These are phyloP conservation scores for Scaptodrosophila lebanonensis DNA, from an alignment of 1,140 invertebrate species.

Conservation along the genomic window DNA sequence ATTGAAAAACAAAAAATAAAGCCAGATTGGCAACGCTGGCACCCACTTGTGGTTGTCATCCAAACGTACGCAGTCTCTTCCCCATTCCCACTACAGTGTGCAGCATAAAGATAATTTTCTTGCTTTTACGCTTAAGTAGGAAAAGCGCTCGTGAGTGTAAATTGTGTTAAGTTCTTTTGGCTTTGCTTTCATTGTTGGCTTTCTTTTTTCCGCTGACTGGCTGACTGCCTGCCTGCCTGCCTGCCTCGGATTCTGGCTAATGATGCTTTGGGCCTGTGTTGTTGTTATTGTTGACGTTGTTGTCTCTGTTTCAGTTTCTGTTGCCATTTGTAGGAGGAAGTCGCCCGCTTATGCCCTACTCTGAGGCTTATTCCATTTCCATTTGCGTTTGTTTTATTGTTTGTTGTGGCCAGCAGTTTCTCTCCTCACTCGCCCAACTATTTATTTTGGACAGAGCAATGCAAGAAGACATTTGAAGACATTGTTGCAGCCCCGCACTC, in stretches of 20 bases:
- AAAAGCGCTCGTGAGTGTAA: constrained; percentile 70
- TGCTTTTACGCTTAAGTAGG: constrained; percentile 59
- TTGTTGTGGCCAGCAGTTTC: constrained; percentile 33
- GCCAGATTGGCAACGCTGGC: too few species aligned
- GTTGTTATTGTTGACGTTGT: neutral
- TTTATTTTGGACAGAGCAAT: too few species aligned
- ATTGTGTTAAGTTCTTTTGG: constrained; percentile 72
- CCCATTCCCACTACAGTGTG: neutral
- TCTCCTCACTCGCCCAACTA: too few species aligned
- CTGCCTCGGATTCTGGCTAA: constrained; percentile 55
- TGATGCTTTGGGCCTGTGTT: constrained; percentile 44
- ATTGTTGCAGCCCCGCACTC: too few species aligned
- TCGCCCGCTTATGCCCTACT: constrained; percentile 9
- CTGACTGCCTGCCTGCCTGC: constrained; percentile 9
- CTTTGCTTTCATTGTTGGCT: constrained; percentile 48
- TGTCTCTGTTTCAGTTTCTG: constrained; percentile 14
- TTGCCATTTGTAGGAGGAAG: constrained; percentile 38
- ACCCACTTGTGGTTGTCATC: constrained; percentile 66
- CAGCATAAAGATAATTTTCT: constrained; percentile 42
- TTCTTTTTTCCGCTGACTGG: constrained; percentile 43
- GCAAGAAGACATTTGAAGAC: too few species aligned
- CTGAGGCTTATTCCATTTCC: constrained; percentile 22
- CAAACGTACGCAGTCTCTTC: constrained; percentile 10
- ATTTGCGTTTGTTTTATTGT: neutral
- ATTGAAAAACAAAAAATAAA: too few species aligned